Conservation (phyloP, 2,888 invertebrate genomes). For the Druceiella hillmani region DNA sequence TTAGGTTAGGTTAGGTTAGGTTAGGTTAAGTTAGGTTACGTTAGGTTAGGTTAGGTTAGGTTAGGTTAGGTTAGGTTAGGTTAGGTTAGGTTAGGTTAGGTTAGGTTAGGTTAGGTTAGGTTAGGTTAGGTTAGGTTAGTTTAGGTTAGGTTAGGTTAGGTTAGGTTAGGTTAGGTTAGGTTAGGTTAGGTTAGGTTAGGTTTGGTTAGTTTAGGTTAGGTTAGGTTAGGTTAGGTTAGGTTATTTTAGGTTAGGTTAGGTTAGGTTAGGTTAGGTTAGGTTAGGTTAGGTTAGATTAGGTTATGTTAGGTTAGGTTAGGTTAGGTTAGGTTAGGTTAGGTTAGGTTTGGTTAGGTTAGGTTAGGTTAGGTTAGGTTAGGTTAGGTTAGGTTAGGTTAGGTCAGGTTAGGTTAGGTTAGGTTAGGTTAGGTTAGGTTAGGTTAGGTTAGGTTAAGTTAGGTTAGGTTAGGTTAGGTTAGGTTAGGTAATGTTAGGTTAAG, state of each 20-base stretch:
- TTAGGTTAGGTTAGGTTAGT: conserved; percentile 10
- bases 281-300: conserved; percentile 16
- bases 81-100: conserved; percentile 14
- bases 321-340: conserved; percentile 10
- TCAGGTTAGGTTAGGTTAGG: conserved; percentile 6
- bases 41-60: no score
- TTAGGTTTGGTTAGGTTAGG: conserved; percentile 11
- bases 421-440: conserved; percentile 7
- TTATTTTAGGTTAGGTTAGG: conserved; percentile 16
- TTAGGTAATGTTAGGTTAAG: conserved; percentile 6
- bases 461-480: conserved; percentile 12
- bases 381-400: conserved; percentile 7
- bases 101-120: conserved; percentile 16
- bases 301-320: conserved; percentile 10
- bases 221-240: conserved; percentile 17
- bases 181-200: conserved; percentile 17
- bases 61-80: no score
- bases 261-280: conserved; percentile 17
- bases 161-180: conserved; percentile 17
- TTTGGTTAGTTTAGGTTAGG: conserved; percentile 17
- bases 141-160: no score
- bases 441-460: no score
- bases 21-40: no score
- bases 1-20: conserved; percentile 16
- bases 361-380: conserved; percentile 1